phyloP scores from a whole-genome alignment of 2,888 invertebrate genomes.

The Mesorhabditis spiculigera region DNA sequence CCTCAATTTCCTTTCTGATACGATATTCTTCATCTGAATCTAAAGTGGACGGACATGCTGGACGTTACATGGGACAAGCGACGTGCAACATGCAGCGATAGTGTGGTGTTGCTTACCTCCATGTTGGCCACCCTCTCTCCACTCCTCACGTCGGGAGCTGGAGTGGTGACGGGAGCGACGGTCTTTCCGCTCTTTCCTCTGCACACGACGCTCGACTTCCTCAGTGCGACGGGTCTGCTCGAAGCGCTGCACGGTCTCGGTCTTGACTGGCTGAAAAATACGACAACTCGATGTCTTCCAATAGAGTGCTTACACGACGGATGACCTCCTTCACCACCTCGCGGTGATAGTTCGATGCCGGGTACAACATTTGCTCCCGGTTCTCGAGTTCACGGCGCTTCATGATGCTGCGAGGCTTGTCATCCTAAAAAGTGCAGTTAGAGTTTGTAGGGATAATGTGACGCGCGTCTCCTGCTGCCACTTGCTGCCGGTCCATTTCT shows the following conservation, averaged over 20 bases:
- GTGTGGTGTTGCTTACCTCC: not conserved
- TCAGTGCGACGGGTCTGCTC: constrained; percentile 58
- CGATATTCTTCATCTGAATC: not conserved
- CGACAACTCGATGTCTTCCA: not conserved
- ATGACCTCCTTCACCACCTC: constrained; percentile 9
- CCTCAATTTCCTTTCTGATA: not conserved
- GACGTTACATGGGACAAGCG: not conserved
- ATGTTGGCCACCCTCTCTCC: not conserved
- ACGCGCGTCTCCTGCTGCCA: not conserved
- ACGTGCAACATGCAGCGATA: not conserved
- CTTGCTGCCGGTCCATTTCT: not conserved
- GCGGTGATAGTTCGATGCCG: constrained; percentile 13
- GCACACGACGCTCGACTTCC: constrained; percentile 57
- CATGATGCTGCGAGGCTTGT: constrained; percentile 50
- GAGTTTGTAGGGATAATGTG: not conserved
- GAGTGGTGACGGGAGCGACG: constrained; percentile 39
- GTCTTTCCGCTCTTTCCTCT: constrained; percentile 33
- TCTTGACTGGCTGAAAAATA: constrained; percentile 45
- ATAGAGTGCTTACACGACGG: not conserved
- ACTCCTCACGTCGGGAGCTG: constrained; percentile 27
- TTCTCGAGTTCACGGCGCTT: constrained; percentile 48
- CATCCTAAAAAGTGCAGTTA: constrained; percentile 35
- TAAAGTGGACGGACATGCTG: not conserved
- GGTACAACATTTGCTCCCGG: constrained; percentile 44
- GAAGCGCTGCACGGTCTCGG: constrained; percentile 57